Conservation (phyloP, 2,888 invertebrate genomes). For the Osmoderma eremita region DNA sequence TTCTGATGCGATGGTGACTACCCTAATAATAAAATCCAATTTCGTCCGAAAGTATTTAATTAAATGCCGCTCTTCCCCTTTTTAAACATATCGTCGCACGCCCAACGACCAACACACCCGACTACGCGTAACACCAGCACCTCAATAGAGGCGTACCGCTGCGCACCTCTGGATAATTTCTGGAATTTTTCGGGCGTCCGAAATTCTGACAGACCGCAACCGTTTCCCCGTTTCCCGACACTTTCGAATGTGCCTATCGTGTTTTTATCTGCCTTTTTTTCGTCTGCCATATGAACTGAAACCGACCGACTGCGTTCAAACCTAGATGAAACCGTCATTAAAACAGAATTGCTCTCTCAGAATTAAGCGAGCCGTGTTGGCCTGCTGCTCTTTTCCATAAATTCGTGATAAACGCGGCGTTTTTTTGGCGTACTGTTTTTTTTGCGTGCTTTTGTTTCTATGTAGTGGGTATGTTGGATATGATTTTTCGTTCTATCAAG, state of each 20-base stretch:
- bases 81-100: conserved; percentile 11
- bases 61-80: conserved; percentile 12
- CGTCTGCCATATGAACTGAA: not conserved
- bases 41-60: conserved; percentile 8
- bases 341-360: conserved; percentile 29
- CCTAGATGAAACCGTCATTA: conserved; percentile 34
- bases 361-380: conserved; percentile 20
- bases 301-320: conserved; percentile 19
- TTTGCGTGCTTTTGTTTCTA: too few species aligned
- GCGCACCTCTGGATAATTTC: not conserved
- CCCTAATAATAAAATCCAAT: conserved; percentile 16
- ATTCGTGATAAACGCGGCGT: conserved; percentile 32
- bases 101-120: conserved; percentile 11
- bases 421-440: not conserved
- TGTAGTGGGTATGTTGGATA: too few species aligned
- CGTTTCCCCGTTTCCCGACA: not conserved
- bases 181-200: not conserved
- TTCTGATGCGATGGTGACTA: too few species aligned
- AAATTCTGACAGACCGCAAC: not conserved
- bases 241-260: not conserved
- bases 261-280: conserved; percentile 11
- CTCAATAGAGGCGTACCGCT: not conserved
- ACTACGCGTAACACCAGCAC: not conserved
- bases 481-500: too few species aligned
- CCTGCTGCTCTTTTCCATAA: conserved; percentile 20